These are phyloP conservation scores for Hemicordylus capensis DNA, from an alignment of 2,113 vertebrate species.

Conservation along the genomic window DNA sequence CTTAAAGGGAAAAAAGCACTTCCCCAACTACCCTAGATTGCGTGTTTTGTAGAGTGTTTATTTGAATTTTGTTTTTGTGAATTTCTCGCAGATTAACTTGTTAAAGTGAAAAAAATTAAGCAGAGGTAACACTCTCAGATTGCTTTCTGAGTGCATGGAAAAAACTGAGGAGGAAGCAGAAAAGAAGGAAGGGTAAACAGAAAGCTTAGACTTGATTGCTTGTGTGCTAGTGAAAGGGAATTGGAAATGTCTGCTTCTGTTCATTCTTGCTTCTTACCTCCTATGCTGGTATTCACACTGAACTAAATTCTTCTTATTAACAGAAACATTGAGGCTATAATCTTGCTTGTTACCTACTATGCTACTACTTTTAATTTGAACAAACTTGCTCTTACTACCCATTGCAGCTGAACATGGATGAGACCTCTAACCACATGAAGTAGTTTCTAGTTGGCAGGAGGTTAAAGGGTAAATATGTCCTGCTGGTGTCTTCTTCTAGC, in stretches of 20 bases:
- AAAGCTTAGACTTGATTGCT: not conserved
- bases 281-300: no score
- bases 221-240: not conserved
- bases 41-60: no score
- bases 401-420: conserved; percentile 85
- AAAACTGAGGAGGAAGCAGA: not conserved
- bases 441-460: conserved; percentile 78
- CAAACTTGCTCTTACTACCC: conserved; percentile 60
- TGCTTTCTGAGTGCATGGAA: conserved; percentile 13
- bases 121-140: no score
- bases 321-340: conserved; percentile 35
- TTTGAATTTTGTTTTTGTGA: no score
- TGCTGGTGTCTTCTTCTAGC: conserved; percentile 80
- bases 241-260: conserved; percentile 9
- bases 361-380: conserved; percentile 56
- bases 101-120: no score
- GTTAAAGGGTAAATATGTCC: conserved; percentile 81
- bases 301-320: no score
- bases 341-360: conserved; percentile 47
- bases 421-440: conserved; percentile 69
- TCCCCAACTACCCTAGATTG: no score
- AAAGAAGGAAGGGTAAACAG: conserved; percentile 3
- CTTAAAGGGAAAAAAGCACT: no score
- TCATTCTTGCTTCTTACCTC: not conserved
- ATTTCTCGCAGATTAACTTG: no score